Base-by-base conservation (phyloP, 2,797 vertebrate species). In the Salarias fasciatus region DNA sequence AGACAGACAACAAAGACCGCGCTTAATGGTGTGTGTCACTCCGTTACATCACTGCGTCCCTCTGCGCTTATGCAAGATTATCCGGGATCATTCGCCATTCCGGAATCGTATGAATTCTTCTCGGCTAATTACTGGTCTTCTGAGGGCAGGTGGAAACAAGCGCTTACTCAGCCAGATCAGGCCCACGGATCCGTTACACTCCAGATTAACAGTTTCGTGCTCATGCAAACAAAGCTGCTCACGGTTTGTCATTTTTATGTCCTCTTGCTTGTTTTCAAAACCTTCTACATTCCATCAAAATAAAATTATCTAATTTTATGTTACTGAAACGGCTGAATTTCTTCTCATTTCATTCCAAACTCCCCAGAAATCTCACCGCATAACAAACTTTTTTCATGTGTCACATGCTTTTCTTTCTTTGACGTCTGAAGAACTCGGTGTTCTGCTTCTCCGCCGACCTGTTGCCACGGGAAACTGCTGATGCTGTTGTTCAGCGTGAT, bases 401-500 rank as follows among this genome's bases (percentile, higher is more conserved):
- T 56, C 53, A 45, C 38, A 5, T 44, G 45, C 29, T 24, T 48
- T 63, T 24, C 45, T 63, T 50, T 70, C 50, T 70, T 69, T 69
- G 75, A 77, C 14, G 11, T 76, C 70, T 63, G 42, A 84, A 80
- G 75, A 67, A 85, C 63, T 58, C 44, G 58, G 46, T 67, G 76
- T 79, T 80, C 76, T 29, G 36, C 63, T 49, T 72, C 55, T 55
- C 57, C 69, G 42, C 69, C 74, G 43, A 83, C 86, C 61, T 70
- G 88, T 89, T 88, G 87, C 84, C 56, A 89, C 9, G 72, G 90
- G 77, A 83, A 86, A 87, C 77, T 56, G 64, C 76, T 80, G 80
- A 89, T 63, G 37, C 65, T 49, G 65, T 53, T 54, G 36, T 78
- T 85, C 71, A 36, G 61, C 11, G 50, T 63, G 76, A 75, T 79